phyloP scores from a whole-genome alignment of 2,113 vertebrate genomes.

The Jaculus jaculus region DNA sequence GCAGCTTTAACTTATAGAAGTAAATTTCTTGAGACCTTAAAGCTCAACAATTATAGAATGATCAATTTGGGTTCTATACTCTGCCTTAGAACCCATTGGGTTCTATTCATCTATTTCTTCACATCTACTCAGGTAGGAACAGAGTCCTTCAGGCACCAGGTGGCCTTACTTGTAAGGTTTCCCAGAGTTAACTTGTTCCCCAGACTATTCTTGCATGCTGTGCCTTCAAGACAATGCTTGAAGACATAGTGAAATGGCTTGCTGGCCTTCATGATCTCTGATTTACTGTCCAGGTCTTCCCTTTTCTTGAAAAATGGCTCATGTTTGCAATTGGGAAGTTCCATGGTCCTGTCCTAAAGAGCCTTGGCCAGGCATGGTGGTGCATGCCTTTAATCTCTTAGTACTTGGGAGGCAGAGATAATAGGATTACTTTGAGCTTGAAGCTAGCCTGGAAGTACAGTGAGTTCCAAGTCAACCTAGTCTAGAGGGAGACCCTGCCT shows the following conservation, averaged over 20 bases:
- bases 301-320: neutral
- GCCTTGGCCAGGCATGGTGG: neutral
- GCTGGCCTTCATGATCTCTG: neutral
- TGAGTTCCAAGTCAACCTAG: too few relatives aligned
- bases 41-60: neutral
- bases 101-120: too few relatives aligned
- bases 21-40: neutral
- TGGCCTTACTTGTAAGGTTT: neutral
- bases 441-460: too few relatives aligned
- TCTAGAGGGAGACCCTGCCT: too few relatives aligned
- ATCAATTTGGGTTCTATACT: neutral
- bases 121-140: neutral
- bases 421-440: too few relatives aligned
- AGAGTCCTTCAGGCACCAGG: neutral
- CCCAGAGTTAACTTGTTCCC: neutral
- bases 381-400: too few relatives aligned
- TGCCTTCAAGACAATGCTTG: neutral
- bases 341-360: neutral
- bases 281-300: neutral
- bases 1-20: neutral
- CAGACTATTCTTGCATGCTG: neutral
- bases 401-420: too few relatives aligned
- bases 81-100: neutral
- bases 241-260: neutral
- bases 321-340: neutral